Evolutionary conservation across 2,113 vertebrate species (phyloP), one percentile per base, ranked within the genome.

Genomic region (Numida meleagris): DNA sequence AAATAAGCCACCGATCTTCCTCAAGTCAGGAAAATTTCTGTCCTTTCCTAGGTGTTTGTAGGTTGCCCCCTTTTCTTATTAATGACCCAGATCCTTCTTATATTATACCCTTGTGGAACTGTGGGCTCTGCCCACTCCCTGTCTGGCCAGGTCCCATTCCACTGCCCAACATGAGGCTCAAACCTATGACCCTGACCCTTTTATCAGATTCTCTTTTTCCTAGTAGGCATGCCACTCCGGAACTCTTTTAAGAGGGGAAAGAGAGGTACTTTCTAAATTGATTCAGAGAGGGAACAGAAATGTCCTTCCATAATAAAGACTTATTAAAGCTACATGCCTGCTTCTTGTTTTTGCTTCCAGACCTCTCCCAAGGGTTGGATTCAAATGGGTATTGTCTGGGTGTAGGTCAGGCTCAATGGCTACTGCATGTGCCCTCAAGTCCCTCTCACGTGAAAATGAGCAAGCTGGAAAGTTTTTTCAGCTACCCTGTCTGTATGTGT

Each of bases 371-470:
- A 92, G 77, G 82, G 89, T 95, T 95, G 93, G 96, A 95, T 43
- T 89, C 88, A 94, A 92, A 79, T 78, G 90, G 86, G 5, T 83
- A 68, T 93, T 95, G 31, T 92, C 70, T 94, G 90, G 86, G 95
- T 95, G 90, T 96, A 95, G 96, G 90, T 96, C 96, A 95, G 95
- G 90, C 93, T 95, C 89, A 94, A 53, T 93, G 66, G 83, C 83
- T 94, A 68, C 83, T 95, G 89, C 86, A 88, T 93, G 74, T 92
- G 33, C 66, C 80, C 43, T 89, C 57, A 93, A 81, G 88, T 79
- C 4, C 36, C 42, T 25, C 36, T 63, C 43, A 43, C 7, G 27
- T 93, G 86, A 93, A 96, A 95, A 90, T 82, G 86, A 85, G 65
- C 86, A 93, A 92, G 27, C 95, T 95, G 92, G 83, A 72, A 92